Percentiles rank a stretch among this genome's conserved stretches.
Evolutionary conservation across 2,113 vertebrate genomes (phyloP).

Genomic region (Daboia siamensis): DNA sequence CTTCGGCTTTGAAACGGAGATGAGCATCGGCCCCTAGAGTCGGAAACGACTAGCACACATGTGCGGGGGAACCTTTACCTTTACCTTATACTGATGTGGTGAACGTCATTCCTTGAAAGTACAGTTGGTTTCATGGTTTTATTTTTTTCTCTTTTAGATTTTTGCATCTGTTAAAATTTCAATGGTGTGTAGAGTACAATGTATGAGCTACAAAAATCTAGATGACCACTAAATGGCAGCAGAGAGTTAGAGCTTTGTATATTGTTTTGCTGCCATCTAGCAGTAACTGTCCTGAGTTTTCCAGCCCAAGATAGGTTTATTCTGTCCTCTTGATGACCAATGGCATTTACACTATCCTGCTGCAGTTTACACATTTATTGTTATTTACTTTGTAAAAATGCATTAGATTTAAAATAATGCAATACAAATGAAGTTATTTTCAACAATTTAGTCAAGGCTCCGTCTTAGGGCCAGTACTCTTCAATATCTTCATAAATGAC

Average conservation of each 20-base stretch:
- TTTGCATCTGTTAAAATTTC: background rate
- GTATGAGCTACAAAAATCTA: background rate
- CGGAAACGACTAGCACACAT: no score
- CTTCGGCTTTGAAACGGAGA: no score
- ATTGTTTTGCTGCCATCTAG: background rate
- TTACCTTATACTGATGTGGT: background rate
- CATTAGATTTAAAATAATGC: background rate
- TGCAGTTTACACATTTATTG: background rate
- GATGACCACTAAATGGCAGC: background rate
- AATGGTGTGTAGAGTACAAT: background rate
- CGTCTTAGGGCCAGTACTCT: no score
- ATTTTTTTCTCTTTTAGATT: background rate
- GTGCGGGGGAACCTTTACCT: no score
- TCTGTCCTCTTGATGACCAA: background rate
- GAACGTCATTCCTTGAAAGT: background rate
- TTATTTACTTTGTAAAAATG: background rate
- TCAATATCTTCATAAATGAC: no score
- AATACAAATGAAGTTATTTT: background rate
- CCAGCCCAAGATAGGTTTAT: background rate
- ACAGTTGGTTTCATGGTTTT: background rate
- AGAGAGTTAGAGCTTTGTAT: background rate
- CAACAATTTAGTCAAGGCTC: background rate
- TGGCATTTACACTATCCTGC: background rate
- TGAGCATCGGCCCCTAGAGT: no score
- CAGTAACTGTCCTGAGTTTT: background rate